phyloP scores from a whole-genome alignment of 2,113 vertebrate genomes.

The Sarotherodon lohbergeri region DNA sequence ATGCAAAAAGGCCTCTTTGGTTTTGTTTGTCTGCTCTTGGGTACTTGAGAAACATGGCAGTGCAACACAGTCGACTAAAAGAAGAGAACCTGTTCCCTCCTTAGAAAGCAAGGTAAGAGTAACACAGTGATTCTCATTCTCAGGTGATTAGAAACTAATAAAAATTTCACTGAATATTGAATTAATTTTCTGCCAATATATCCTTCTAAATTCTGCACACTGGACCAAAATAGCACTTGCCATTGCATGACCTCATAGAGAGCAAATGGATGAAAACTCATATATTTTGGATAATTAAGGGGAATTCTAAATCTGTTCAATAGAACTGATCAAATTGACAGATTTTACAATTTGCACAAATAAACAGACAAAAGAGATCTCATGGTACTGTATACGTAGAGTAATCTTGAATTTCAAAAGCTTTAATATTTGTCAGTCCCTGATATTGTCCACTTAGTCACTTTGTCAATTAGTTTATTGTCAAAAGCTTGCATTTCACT shows the following conservation, averaged over 20 bases:
- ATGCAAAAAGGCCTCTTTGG: not conserved
- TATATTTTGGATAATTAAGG: not conserved
- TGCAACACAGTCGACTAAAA: not conserved
- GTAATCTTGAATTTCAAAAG: not conserved
- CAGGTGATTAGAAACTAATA: not conserved
- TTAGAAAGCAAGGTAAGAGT: not conserved
- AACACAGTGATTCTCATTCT: not conserved
- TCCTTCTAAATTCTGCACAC: not conserved
- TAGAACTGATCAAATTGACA: not conserved
- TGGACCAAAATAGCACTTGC: not conserved
- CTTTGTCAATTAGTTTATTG: not conserved
- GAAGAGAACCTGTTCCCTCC: not conserved
- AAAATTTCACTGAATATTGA: not conserved
- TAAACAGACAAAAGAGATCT: not conserved
- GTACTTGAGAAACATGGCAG: not conserved
- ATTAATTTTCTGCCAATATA: not conserved
- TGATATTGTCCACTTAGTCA: not conserved
- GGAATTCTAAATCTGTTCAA: not conserved
- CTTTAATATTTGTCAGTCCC: not conserved
- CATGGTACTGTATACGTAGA: rapidly evolving
- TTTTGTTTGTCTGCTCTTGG: not conserved
- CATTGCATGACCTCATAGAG: not conserved
- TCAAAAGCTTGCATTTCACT: not conserved
- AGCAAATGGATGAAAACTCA: not conserved
- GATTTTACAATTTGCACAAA: not conserved